Evolutionary conservation across 2,888 invertebrate genomes (phyloP).

Genomic region (Abrostola triplasia): DNA sequence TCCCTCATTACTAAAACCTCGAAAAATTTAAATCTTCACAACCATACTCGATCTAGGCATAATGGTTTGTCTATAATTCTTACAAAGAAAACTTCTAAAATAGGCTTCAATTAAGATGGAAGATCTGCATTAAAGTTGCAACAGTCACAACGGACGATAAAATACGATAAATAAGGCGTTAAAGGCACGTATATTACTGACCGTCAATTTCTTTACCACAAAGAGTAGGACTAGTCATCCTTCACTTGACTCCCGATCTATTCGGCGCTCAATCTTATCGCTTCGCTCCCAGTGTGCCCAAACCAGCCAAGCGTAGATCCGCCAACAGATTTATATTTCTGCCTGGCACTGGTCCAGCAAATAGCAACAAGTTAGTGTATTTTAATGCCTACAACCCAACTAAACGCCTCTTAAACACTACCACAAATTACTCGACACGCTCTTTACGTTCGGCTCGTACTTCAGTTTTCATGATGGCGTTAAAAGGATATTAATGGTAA

Average conservation of each 20-base stretch:
- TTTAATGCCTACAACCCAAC: conserved; percentile 54
- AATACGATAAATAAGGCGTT: too few relatives aligned
- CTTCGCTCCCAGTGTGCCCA: conserved; percentile 23
- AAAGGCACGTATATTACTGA: too few relatives aligned
- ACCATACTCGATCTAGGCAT: too few relatives aligned
- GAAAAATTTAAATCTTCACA: too few relatives aligned
- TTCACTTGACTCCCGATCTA: background rate
- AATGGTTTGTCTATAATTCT: too few relatives aligned
- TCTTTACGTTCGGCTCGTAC: conserved; percentile 31
- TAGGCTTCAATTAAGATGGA: too few relatives aligned
- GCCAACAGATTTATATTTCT: conserved; percentile 51
- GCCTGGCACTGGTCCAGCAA: conserved; percentile 54
- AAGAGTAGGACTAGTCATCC: too few relatives aligned
- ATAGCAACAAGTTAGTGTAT: conserved; percentile 59
- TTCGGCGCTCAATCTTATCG: conserved; percentile 22
- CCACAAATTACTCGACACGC: conserved; percentile 45
- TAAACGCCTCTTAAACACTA: conserved; percentile 51
- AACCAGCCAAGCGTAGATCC: conserved; percentile 34
- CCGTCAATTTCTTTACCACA: too few relatives aligned
- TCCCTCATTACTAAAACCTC: too few relatives aligned
- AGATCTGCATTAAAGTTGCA: too few relatives aligned
- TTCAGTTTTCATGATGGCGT: conserved; percentile 29
- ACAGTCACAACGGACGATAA: too few relatives aligned
- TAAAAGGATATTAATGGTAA: conserved; percentile 7
- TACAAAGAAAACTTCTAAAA: too few relatives aligned